Evolutionary conservation across 2,797 vertebrate species (phyloP), one percentile per base, ranked within the genome.

Genomic region (Kryptopterus vitreolus): DNA sequence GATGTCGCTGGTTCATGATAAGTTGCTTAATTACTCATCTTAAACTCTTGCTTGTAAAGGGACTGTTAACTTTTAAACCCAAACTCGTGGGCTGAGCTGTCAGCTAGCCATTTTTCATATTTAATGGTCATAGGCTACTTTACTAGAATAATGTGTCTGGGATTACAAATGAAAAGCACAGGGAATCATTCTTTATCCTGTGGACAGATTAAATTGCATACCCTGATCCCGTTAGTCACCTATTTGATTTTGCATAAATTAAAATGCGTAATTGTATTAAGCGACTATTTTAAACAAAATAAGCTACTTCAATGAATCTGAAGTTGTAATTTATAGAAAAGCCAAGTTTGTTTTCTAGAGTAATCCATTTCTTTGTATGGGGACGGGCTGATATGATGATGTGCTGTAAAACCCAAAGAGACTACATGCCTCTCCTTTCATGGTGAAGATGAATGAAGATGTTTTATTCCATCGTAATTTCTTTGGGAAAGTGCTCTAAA

Each of bases 381-480:
- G 94, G 94, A 92, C 95, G 94, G 93, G 93, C 92, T 96, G 94
- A 94, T 96, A 95, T 96, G 96, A 97, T 96, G 94, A 94, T 95
- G 93, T 95, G 94, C 95, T 94, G 90, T 93, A 96, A 97, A 95
- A 95, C 92, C 94, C 91, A 88, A 92, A 95, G 95, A 95, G 95
- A 93, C 93, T 92, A 94, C 92, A 94, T 96, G 94, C 88, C 93
- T 94, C 93, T 96, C 94, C 95, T 93, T 95, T 95, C 94, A 95
- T 94, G 92, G 91, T 92, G 92, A 98, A 98, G 97, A 99, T 98
- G 97, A 99, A 99, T 98, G 96, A 98, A 98, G 95, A 96, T 95
- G 96, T 96, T 98, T 98, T 96, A 98, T 98, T 98, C 96, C 95
- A 92, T 94, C 94, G 93, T 98, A 98, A 99, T 99, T 98, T 97